phyloP scores from a whole-genome alignment of 2,888 invertebrate species.

The Lissocephala sabroskyi region DNA sequence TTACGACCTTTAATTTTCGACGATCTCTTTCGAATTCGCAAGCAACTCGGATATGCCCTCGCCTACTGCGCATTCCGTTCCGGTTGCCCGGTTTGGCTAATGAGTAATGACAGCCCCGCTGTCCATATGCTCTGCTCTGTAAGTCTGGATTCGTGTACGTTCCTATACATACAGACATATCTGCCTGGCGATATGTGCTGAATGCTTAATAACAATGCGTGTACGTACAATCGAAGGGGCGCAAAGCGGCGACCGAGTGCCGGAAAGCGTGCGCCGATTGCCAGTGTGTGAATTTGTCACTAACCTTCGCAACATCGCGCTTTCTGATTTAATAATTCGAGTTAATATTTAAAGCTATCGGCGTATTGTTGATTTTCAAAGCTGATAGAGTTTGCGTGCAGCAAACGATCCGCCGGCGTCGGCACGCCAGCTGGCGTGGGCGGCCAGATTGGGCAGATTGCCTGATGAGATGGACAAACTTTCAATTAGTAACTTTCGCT shows the following conservation, averaged over 20 bases:
- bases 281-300: constrained; percentile 26
- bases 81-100: constrained; percentile 50
- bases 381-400: no score
- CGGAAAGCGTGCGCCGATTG: no score
- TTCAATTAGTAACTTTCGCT: background rate
- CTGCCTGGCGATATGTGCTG: constrained; percentile 28
- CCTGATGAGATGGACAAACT: no score
- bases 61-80: constrained; percentile 40
- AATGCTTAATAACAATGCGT: constrained; percentile 26
- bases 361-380: constrained; percentile 1
- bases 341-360: constrained; percentile 10
- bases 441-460: no score
- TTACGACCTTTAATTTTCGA: no score
- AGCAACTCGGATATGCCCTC: constrained; percentile 34
- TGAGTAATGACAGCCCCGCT: constrained; percentile 29
- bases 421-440: no score
- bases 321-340: constrained; percentile 19
- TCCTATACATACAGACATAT: no score
- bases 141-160: no score
- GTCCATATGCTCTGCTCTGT: no score
- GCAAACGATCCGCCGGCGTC: no score
- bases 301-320: constrained; percentile 40
- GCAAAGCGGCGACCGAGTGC: no score
- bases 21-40: background rate
- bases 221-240: no score